A percentile compares a stretch with the other conserved stretches of the same genome.
Conservation (phyloP, 2,797 vertebrate genomes). For the Heliangelus exortis region DNA sequence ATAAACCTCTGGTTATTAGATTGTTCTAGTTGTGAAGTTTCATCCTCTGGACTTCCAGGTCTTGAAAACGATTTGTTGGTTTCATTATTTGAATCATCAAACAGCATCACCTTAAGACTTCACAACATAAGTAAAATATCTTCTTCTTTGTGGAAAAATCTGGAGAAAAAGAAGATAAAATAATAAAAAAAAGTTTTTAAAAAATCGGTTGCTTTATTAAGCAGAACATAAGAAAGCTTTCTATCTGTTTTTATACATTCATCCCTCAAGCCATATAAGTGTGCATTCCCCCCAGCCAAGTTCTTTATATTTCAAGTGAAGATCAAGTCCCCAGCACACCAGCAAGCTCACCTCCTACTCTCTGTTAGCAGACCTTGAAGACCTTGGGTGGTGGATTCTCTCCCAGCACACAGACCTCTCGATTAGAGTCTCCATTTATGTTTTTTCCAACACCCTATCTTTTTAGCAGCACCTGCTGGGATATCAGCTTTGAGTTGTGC, state of each 20-base stretch:
- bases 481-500: accelerated
- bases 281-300: accelerated
- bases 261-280: neutral
- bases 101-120: neutral
- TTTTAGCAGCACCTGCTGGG: neutral
- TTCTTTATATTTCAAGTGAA: neutral
- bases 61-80: neutral
- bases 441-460: neutral
- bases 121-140: neutral
- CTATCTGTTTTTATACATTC: neutral
- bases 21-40: neutral
- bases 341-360: neutral
- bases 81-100: neutral
- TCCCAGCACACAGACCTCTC: neutral
- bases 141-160: neutral
- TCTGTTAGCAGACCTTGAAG: neutral
- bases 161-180: too few relatives aligned
- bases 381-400: neutral
- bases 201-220: neutral
- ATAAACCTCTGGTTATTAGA: neutral
- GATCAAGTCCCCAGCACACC: neutral
- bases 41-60: neutral
- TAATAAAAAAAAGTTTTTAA: too few relatives aligned
- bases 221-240: neutral
- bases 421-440: neutral